Base-by-base conservation (phyloP, 2,113 vertebrate species). In the Myrmophylax atrothorax region DNA sequence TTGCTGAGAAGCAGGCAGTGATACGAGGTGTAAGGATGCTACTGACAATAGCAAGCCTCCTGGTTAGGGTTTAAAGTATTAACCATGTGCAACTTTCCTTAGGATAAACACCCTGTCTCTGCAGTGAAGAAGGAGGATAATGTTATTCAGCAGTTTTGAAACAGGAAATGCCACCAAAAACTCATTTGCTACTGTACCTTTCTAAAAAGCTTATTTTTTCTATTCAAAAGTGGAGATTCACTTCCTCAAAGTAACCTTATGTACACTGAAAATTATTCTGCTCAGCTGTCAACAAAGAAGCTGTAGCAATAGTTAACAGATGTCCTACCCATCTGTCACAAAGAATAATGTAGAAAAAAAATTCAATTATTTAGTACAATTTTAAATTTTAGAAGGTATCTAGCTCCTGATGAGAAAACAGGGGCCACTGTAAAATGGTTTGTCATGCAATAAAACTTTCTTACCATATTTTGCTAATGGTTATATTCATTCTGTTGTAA, bases 311-410 rank as follows among this genome's bases (percentile, higher is more conserved):
- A 91, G 28, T 3, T 94, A 70, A 83, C 94, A 96, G 89, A 85
- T 96, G 89, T 94, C 70, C 63, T 85, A 63, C 68, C 81, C 93
- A 90, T 86, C 94, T 95, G 87, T 94, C 76, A 52, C 72, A 77
- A 76, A 79, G 49, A 85, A 68, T 63, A 92, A 88, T 37, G 11
- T 33, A 22, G 18, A 33, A 60, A 46, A 50, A 29, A 8, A 15
- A 18, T 44, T 23, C 38, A 52, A 66, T 33, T 2, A 55, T 47
- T 87, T 62, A 66, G 23, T 46, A 47, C 5, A 29, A 40, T 69
- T 89, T 76, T 63, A 53, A 22, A 42, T 68, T 81, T 84, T 75
- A 81, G 42, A 59, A 67, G 53, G 49, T 33, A 69, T 55, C 62
- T 64, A 73, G 16, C n/a, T 83, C 35, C 23, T 76, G 33, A 62